Conservation (phyloP, 2,888 invertebrate genomes). For the Cynaeus angustus region DNA sequence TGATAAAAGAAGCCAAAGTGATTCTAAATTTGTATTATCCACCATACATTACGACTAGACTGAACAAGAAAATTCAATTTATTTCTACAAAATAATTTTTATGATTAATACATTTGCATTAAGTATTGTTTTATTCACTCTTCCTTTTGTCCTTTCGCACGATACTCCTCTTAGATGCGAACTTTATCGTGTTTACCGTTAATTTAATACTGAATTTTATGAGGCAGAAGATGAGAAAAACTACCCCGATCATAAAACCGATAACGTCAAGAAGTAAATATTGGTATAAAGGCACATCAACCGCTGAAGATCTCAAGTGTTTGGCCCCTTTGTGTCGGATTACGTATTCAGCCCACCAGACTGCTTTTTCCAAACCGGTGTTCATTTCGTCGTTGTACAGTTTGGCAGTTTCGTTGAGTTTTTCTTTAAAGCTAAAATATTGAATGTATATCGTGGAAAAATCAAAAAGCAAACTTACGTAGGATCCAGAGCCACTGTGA, state of each 20-base stretch:
- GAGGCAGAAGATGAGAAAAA: not conserved
- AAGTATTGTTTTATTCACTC: conserved; percentile 26
- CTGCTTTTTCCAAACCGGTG: conserved; percentile 58
- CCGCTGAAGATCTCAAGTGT: conserved; percentile 56
- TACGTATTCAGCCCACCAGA: conserved; percentile 65
- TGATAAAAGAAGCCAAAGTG: conserved; percentile 64
- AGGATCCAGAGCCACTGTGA: conserved; percentile 60
- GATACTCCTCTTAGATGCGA: conserved; percentile 5
- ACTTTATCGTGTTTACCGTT: not conserved
- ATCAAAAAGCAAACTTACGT: conserved; percentile 54
- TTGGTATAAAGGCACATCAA: conserved; percentile 59
- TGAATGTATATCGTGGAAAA: too few relatives aligned
- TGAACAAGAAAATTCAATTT: conserved; percentile 65
- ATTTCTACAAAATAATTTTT: conserved; percentile 63
- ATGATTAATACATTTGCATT: conserved; percentile 9
- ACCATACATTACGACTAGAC: conserved; percentile 62
- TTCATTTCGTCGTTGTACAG: conserved; percentile 55
- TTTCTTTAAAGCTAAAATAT: conserved; percentile 56
- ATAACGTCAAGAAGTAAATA: conserved; percentile 59
- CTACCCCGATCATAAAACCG: conserved; percentile 47
- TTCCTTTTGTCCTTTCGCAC: conserved; percentile 45
- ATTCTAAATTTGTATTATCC: conserved; percentile 66
- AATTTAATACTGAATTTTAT: not conserved
- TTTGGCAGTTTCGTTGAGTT: conserved; percentile 49
- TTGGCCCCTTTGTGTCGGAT: conserved; percentile 60